Percentiles rank a stretch among this genome's conserved stretches.
These are phyloP conservation scores for Daphoenositta chrysoptera DNA, from an alignment of 2,113 vertebrate species.

Conservation along the genomic window DNA sequence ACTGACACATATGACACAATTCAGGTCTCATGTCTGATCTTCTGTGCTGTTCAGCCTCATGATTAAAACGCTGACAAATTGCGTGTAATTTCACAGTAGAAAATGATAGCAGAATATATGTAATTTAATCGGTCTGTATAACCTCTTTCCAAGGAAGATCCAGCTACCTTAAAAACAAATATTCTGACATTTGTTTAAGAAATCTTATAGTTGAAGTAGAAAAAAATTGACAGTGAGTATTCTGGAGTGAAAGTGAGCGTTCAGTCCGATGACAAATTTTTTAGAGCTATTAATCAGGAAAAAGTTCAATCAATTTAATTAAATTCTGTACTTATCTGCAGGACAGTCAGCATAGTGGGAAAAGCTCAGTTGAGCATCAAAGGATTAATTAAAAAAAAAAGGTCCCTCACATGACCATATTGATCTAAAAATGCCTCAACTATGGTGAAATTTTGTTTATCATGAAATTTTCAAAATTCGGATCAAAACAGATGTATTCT, in stretches of 20 bases:
- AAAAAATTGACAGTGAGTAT: neutral
- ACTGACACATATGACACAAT: neutral
- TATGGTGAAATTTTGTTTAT: neutral
- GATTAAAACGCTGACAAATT: neutral
- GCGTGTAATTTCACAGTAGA: neutral
- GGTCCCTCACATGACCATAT: neutral
- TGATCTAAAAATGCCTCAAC: neutral
- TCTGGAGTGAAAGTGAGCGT: neutral
- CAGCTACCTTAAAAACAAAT: neutral
- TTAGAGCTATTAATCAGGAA: neutral
- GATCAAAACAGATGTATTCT: conserved; percentile 10
- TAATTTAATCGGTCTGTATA: neutral
- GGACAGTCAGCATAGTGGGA: neutral
- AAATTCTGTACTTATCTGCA: neutral
- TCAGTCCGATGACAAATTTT: neutral
- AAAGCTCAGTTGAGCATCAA: neutral
- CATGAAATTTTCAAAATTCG: neutral
- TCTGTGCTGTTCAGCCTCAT: neutral
- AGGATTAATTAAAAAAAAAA: neutral
- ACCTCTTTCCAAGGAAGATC: neutral
- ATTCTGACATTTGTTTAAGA: neutral
- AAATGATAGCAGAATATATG: neutral
- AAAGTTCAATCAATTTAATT: neutral
- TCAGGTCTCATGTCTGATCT: neutral
- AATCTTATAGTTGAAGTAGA: neutral